Base-by-base conservation (phyloP, 2,888 invertebrate genomes). In the Helobdella robusta region DNA sequence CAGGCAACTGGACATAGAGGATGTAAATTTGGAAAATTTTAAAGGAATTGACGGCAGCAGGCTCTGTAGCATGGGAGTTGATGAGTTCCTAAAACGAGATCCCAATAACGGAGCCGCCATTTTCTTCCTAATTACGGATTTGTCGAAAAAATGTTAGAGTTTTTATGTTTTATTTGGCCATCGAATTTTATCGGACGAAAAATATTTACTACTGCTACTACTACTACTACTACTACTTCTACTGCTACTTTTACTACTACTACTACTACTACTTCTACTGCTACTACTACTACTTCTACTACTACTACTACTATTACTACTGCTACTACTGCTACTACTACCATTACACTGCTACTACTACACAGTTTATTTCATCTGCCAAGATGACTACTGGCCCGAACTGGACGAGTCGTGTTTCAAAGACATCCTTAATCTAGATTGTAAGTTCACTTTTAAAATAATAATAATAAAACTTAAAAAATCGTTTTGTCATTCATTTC, bases 11-110 rank as follows among this genome's bases (percentile, higher is more conserved):
- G 65, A 60, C 18, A 28, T 34, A 8, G 23, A 58, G 1, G 52
- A 32, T n/a, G n/a, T 58, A 4, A 18, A 61, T 2, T 59, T 59
- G 18, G 67, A 67, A 40, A 35, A 44, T 23, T 67, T 67, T 61
- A 46, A 44, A 20, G 50, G 36, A 8, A 11, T 56, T 3, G 64
- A 30, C 20, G 67, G 65, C 8, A 8, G n/a, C 18, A n/a, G 60
- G 34, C 46, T 67, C 28, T 36, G 40, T 25, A 25, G 6, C 4
- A 52, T 65, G 46, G 20, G 30, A 1, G n/a, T 25, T 5, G 36
- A 52, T 4, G 67, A 50, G 11, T 67, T 66, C 59, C 20, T 60
- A 2, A 28, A 20, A 40, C 20, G 40, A 35, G 60, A 60, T 25
- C 2, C 23, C 20, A 60, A 36, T 28, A 60, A 60, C 28, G 60